Evolutionary conservation across 2,797 vertebrate genomes (phyloP).

Genomic region (Tragopan temminckii): DNA sequence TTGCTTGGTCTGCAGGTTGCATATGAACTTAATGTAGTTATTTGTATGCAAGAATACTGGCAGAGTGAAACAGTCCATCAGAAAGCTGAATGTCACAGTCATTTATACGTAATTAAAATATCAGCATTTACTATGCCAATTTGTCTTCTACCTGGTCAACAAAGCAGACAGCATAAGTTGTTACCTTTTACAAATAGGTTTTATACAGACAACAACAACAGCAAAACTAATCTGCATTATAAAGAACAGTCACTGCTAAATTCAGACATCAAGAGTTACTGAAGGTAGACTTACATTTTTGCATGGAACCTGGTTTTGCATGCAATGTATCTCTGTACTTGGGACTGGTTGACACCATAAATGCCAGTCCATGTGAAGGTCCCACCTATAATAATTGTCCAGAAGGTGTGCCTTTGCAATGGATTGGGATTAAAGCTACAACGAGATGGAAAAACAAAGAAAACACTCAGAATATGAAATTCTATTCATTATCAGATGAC

Average conservation of each 20-base stretch:
- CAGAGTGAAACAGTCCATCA: background rate
- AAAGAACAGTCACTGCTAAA: background rate
- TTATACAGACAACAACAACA: background rate
- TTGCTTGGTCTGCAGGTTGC: background rate
- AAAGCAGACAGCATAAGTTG: background rate
- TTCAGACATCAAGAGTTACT: background rate
- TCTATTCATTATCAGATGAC: background rate
- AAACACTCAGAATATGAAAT: background rate
- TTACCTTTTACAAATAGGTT: background rate
- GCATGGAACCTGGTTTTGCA: conserved; percentile 92
- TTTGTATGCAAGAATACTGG: background rate
- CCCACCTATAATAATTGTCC: conserved; percentile 92
- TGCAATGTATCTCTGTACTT: conserved; percentile 95
- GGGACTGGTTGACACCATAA: conserved; percentile 94
- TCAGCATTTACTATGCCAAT: background rate
- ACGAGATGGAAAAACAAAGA: conserved; percentile 48
- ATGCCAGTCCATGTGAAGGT: conserved; percentile 90
- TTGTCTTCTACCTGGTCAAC: background rate
- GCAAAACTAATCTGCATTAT: background rate
- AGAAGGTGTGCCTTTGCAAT: conserved; percentile 93
- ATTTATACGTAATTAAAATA: background rate
- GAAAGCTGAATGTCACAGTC: background rate
- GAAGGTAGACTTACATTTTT: conserved; percentile 88
- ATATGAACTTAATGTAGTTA: background rate
- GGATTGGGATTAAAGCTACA: conserved; percentile 91